phyloP scores from a whole-genome alignment of 2,113 vertebrate genomes.

The Cryptotis parvus region DNA sequence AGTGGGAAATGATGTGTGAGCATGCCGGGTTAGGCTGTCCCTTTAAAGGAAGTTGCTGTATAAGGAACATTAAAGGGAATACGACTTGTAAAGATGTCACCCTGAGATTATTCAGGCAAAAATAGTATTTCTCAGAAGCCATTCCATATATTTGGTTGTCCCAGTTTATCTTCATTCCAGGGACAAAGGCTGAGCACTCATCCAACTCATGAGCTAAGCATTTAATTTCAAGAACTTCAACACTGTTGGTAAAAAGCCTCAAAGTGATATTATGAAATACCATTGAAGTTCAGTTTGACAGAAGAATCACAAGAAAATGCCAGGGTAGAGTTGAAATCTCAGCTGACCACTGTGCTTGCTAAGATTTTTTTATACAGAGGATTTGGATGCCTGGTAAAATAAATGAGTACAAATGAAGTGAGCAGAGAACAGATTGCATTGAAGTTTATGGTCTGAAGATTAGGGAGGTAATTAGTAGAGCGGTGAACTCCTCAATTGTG shows the following conservation, averaged over 20 bases:
- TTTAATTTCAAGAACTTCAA: slow-evolving; percentile 62
- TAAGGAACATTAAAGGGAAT: slow-evolving; percentile 70
- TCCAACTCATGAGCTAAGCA: neutral
- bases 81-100: slow-evolving; percentile 18
- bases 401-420: slow-evolving; percentile 53
- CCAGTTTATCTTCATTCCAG: slow-evolving; percentile 59
- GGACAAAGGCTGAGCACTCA: slow-evolving; percentile 6
- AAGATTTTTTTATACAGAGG: slow-evolving; percentile 21
- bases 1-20: slow-evolving; percentile 37
- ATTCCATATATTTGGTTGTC: slow-evolving; percentile 46
- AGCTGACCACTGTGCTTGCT: slow-evolving; percentile 7
- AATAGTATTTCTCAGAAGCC: slow-evolving; percentile 60
- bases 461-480: slow-evolving; percentile 68
- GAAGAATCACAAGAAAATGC: slow-evolving; percentile 19
- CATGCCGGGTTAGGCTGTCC: neutral
- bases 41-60: slow-evolving; percentile 60
- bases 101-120: slow-evolving; percentile 62
- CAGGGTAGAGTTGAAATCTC: slow-evolving; percentile 17
- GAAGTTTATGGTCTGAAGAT: slow-evolving; percentile 78
- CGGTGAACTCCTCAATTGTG: slow-evolving; percentile 64
- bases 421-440: slow-evolving; percentile 56
- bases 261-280: slow-evolving; percentile 42
- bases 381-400: slow-evolving; percentile 65
- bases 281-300: slow-evolving; percentile 40
- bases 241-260: neutral